Conservation (phyloP, 2,113 vertebrate genomes). For the Geococcyx californianus region DNA sequence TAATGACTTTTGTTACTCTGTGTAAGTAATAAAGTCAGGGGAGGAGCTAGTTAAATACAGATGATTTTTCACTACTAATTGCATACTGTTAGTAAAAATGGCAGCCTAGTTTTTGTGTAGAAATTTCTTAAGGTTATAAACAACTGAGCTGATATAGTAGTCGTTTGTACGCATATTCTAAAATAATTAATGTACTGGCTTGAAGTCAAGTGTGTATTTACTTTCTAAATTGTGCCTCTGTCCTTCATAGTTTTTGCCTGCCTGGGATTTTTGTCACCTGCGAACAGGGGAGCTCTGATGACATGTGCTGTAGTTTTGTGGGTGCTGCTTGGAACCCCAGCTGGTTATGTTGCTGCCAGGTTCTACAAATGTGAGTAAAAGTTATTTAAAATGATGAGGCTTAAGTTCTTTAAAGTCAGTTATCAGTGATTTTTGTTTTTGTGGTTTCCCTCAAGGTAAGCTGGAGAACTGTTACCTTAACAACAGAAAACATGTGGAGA, state of each 20-base stretch:
- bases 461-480: not conserved
- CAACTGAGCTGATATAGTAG: not conserved
- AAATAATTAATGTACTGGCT: not conserved
- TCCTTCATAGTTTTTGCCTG: conserved; percentile 86
- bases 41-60: not conserved
- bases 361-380: conserved; percentile 93
- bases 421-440: conserved; percentile 44
- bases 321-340: conserved; percentile 90
- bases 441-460: not conserved
- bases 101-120: not conserved
- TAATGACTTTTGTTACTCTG: conserved; percentile 98
- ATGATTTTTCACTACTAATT: not conserved
- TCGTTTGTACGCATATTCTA: not conserved
- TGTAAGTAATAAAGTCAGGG: conserved; percentile 81
- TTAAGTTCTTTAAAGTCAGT: conserved; percentile 81
- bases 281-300: conserved; percentile 97
- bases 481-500: not conserved
- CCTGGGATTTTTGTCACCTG: conserved; percentile 92
- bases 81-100: not conserved
- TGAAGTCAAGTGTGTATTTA: not conserved
- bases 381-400: conserved; percentile 8
- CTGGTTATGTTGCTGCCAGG: conserved; percentile 91
- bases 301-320: conserved; percentile 97
- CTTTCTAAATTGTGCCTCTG: not conserved
- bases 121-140: not conserved